Conservation (phyloP, 1,140 invertebrate species). For the Aphelenchoides fujianensis region DNA sequence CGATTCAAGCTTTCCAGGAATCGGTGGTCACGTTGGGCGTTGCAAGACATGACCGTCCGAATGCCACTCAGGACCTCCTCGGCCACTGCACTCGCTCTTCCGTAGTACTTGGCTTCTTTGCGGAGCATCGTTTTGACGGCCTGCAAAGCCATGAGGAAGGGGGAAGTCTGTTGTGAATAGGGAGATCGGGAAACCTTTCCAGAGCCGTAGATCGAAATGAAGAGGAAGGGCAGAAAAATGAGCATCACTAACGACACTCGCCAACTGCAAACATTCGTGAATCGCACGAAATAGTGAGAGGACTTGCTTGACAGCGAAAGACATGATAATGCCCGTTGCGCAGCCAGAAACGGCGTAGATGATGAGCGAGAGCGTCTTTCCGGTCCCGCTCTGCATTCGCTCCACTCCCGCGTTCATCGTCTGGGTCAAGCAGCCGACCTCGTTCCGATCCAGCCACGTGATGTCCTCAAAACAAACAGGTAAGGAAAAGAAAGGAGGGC, state of each 20-base stretch:
- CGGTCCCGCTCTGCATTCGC: constrained; percentile 23
- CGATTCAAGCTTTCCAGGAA: not conserved
- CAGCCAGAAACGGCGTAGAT: constrained; percentile 18
- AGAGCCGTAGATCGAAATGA: constrained; percentile 20
- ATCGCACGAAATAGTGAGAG: no score
- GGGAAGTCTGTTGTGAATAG: no score
- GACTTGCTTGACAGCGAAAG: constrained; percentile 20
- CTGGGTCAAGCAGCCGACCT: constrained; percentile 25
- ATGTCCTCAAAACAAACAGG: constrained; percentile 16
- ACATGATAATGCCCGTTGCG: constrained; percentile 7
- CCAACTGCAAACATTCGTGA: constrained; percentile 9
- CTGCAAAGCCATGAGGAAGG: not conserved
- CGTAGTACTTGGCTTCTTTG: constrained; percentile 24
- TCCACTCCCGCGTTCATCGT: constrained; percentile 29
- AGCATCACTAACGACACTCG: constrained; percentile 24
- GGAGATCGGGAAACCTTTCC: constrained; percentile 1
- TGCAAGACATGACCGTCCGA: constrained; percentile 77
- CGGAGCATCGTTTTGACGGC: not conserved
- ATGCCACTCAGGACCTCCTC: constrained; percentile 76
- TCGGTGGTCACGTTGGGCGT: constrained; percentile 74
- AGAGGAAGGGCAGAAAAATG: constrained; percentile 12
- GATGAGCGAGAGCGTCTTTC: constrained; percentile 22
- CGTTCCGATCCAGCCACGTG: constrained; percentile 26
- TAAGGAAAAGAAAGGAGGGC: not conserved
- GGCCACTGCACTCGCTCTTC: constrained; percentile 63